phyloP scores from a whole-genome alignment of 1,140 invertebrate species.

The Lepidurus packardi region DNA sequence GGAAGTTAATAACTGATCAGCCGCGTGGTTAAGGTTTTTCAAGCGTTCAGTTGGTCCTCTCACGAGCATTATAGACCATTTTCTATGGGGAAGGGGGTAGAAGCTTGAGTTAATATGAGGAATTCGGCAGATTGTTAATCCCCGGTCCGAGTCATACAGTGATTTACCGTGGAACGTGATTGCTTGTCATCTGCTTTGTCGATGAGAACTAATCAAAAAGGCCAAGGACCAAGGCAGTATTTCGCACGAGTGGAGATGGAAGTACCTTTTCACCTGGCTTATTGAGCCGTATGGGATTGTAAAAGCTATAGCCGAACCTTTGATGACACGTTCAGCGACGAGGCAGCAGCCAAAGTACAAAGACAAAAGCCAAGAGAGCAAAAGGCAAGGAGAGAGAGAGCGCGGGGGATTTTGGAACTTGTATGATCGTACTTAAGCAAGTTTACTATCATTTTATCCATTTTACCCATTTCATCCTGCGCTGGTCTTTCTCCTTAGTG shows the following conservation, averaged over 20 bases:
- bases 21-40: neutral
- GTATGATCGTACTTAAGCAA: constrained; percentile 13
- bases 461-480: neutral
- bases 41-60: neutral
- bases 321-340: constrained; percentile 13
- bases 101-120: too few relatives aligned
- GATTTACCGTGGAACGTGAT: neutral
- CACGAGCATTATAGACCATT: neutral
- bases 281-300: constrained; percentile 14
- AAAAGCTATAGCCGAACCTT: constrained; percentile 5
- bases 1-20: neutral
- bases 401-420: neutral
- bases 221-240: neutral
- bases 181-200: neutral
- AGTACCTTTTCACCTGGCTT: constrained; percentile 18
- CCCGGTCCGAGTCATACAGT: too few relatives aligned
- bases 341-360: neutral
- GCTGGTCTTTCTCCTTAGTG: neutral
- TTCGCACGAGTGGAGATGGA: constrained; percentile 17
- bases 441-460: constrained; percentile 5
- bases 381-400: neutral
- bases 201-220: neutral
- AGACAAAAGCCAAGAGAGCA: neutral
- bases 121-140: too few relatives aligned
- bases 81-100: too few relatives aligned